Conservation (phyloP, 2,888 invertebrate species). For the Pristionchus japonicus region DNA sequence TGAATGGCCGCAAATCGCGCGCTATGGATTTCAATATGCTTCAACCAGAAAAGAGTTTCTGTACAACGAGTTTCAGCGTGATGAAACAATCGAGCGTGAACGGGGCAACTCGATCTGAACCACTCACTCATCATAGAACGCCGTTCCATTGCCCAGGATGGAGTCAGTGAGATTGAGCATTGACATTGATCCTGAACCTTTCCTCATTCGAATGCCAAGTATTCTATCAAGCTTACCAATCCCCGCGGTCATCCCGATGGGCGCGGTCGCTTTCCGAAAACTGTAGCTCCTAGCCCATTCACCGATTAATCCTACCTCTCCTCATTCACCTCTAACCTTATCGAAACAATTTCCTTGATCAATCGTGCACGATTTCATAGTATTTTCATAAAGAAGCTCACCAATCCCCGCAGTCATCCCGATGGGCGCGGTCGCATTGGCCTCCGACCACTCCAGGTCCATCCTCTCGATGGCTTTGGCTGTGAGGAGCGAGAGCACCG, state of each 20-base stretch:
- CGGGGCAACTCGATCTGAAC: no score
- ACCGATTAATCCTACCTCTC: no score
- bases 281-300: slow-evolving; percentile 33
- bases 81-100: no score
- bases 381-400: background rate
- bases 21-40: no score
- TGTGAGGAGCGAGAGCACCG: slow-evolving; percentile 72
- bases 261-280: slow-evolving; percentile 33
- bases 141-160: background rate
- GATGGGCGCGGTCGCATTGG: slow-evolving; percentile 25
- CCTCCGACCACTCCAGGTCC: slow-evolving; percentile 42
- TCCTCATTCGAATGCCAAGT: no score
- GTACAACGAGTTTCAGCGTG: no score
- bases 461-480: slow-evolving; percentile 67
- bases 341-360: no score
- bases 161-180: slow-evolving; percentile 11
- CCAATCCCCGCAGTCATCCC: background rate
- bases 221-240: background rate
- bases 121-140: slow-evolving; percentile 15
- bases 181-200: background rate
- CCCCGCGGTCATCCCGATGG: background rate
- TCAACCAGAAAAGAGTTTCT: no score
- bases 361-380: no score
- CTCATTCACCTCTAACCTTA: no score
- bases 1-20: no score